phyloP scores from a whole-genome alignment of 2,797 vertebrate genomes.

The Tympanoctomys barrerae region DNA sequence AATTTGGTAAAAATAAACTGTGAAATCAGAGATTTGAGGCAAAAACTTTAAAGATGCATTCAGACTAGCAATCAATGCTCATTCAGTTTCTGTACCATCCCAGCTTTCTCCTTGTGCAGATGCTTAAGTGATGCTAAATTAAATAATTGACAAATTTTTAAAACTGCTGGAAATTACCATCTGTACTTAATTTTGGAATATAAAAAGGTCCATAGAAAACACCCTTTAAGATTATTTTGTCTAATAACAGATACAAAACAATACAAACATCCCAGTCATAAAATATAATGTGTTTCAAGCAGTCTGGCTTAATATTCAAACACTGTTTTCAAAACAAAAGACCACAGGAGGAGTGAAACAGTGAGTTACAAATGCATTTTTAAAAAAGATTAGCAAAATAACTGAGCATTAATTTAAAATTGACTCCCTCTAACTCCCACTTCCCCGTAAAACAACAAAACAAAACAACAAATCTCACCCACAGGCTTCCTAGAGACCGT shows the following conservation, averaged over 20 bases:
- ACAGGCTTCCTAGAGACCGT: constrained; percentile 61
- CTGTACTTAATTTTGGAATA: constrained; percentile 85
- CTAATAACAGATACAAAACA: constrained; percentile 83
- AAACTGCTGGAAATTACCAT: constrained; percentile 87
- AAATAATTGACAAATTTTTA: constrained; percentile 88
- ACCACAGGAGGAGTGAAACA: constrained; percentile 78
- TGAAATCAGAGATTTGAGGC: constrained; percentile 87
- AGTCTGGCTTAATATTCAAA: constrained; percentile 82
- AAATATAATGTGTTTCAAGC: constrained; percentile 78
- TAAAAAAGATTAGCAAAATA: constrained; percentile 63
- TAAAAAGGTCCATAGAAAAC: constrained; percentile 86
- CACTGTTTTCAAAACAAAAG: constrained; percentile 82
- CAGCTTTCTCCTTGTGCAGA: constrained; percentile 87
- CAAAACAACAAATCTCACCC: constrained; percentile 70
- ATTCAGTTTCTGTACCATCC: constrained; percentile 87
- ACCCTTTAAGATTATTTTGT: constrained; percentile 83
- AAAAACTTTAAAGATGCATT: constrained; percentile 88
- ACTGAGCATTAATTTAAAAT: constrained; percentile 79
- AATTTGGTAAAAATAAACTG: constrained; percentile 87
- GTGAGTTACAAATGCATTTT: constrained; percentile 70
- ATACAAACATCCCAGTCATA: constrained; percentile 80
- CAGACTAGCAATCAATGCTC: constrained; percentile 88
- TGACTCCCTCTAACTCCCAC: constrained; percentile 50
- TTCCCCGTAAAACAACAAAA: constrained; percentile 64
- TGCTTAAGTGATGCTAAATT: constrained; percentile 87